Evolutionary conservation across 2,113 vertebrate species (phyloP).

Genomic region (Brachyhypopomus occidentalis): DNA sequence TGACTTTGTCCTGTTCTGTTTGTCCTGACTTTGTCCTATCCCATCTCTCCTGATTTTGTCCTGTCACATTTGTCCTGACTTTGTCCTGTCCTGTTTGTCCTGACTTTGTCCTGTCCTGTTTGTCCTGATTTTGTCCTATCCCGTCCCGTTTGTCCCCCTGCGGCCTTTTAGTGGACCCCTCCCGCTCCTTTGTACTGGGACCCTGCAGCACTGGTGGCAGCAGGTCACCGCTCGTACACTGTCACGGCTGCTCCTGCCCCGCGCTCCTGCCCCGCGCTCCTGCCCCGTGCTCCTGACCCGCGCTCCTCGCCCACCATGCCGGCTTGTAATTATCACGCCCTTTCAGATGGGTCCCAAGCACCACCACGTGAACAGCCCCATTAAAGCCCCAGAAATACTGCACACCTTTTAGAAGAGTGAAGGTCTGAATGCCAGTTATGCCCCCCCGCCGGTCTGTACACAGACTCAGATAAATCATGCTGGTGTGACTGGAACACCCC

Average conservation of each 20-base stretch:
- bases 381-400: conserved; percentile 29
- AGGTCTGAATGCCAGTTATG: conserved; percentile 15
- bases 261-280: no score
- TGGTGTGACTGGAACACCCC: background rate
- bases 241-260: conserved; percentile 32
- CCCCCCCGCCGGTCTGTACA: background rate
- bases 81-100: no score
- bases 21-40: no score
- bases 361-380: conserved; percentile 33
- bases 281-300: no score
- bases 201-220: conserved; percentile 58
- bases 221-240: conserved; percentile 44
- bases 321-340: conserved; percentile 47
- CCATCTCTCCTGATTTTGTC: no score
- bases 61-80: background rate
- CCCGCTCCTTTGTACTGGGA: conserved; percentile 71
- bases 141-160: conserved; percentile 42
- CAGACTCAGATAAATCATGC: conserved; percentile 2
- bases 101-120: no score
- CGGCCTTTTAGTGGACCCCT: conserved; percentile 72
- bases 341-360: conserved; percentile 47
- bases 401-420: conserved; percentile 32
- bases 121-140: no score
- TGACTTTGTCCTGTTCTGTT: no score
- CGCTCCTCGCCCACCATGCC: conserved; percentile 16